Conservation (phyloP, 2,113 vertebrate genomes). For the Phrynosoma platyrhinos region DNA sequence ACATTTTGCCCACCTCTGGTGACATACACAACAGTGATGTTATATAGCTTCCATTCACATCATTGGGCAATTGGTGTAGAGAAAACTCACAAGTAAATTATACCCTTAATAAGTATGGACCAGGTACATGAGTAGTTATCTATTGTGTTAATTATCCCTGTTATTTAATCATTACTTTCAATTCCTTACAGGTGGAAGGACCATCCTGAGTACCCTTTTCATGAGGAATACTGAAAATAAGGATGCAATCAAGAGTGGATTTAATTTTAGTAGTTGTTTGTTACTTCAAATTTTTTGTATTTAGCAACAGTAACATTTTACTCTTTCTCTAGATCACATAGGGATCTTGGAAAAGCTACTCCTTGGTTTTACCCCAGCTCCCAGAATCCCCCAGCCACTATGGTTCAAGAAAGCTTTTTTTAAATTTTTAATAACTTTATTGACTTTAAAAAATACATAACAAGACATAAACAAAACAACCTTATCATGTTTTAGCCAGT, state of each 20-base stretch:
- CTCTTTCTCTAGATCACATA: not conserved
- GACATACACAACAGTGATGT: too few relatives aligned
- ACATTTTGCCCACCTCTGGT: too few relatives aligned
- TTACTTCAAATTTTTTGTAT: not conserved
- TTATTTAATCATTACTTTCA: constrained; percentile 23
- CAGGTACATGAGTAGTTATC: not conserved
- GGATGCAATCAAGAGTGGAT: not conserved
- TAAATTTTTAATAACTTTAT: too few relatives aligned
- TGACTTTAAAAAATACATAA: too few relatives aligned
- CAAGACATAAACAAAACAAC: too few relatives aligned
- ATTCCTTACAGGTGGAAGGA: constrained; percentile 87
- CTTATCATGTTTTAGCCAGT: too few relatives aligned
- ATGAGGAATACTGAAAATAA: constrained; percentile 85
- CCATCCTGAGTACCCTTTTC: constrained; percentile 93
- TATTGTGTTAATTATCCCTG: not conserved
- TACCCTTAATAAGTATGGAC: not conserved
- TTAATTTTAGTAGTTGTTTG: not conserved
- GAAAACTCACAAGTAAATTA: not conserved
- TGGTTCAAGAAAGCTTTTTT: too few relatives aligned
- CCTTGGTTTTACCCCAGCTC: too few relatives aligned
- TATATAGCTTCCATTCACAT: not conserved
- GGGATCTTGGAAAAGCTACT: too few relatives aligned
- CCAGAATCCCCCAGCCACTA: too few relatives aligned
- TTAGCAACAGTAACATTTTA: not conserved
- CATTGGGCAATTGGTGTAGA: not conserved